Conservation (phyloP, 2,888 invertebrate species). For the Drosophila atripex region DNA sequence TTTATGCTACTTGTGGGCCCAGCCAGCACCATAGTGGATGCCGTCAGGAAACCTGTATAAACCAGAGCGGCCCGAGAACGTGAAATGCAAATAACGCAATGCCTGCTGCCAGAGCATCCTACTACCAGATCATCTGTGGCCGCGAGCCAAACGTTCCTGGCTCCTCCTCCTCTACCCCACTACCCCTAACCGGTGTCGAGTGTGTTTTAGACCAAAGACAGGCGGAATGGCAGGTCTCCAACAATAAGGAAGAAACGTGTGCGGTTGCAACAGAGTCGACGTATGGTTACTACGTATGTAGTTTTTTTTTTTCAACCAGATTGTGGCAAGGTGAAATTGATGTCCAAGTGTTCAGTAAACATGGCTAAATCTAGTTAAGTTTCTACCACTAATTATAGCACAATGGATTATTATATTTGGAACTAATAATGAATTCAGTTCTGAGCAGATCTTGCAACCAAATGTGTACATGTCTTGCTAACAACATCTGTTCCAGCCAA, state of each 20-base stretch:
- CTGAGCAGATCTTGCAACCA: neutral
- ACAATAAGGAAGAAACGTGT: conserved; percentile 28
- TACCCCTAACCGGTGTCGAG: conserved; percentile 19
- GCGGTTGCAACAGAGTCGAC: conserved; percentile 15
- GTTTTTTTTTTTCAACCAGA: neutral
- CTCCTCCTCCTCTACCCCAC: conserved; percentile 3
- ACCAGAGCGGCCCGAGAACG: conserved; percentile 44
- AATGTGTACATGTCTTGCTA: neutral
- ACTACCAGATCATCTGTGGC: conserved; percentile 40
- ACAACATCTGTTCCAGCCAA: conserved; percentile 1
- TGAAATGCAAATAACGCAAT: conserved; percentile 73
- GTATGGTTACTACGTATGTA: conserved; percentile 10
- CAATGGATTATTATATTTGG: no score
- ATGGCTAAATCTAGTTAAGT: no score
- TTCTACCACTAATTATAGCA: no score
- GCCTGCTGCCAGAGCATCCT: conserved; percentile 25
- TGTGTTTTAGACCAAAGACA: conserved; percentile 77
- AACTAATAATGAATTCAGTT: no score
- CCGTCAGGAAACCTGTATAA: conserved; percentile 50
- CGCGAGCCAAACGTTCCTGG: conserved; percentile 39
- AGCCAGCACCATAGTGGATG: conserved; percentile 2
- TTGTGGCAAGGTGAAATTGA: neutral
- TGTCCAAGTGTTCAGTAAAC: neutral
- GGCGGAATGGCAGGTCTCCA: conserved; percentile 39
- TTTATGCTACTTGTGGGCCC: conserved; percentile 45